Percentiles rank a stretch among this genome's conserved stretches.
These are phyloP conservation scores for Caenorhabditis inopinata DNA, from an alignment of 1,140 invertebrate genomes.

Conservation along the genomic window DNA sequence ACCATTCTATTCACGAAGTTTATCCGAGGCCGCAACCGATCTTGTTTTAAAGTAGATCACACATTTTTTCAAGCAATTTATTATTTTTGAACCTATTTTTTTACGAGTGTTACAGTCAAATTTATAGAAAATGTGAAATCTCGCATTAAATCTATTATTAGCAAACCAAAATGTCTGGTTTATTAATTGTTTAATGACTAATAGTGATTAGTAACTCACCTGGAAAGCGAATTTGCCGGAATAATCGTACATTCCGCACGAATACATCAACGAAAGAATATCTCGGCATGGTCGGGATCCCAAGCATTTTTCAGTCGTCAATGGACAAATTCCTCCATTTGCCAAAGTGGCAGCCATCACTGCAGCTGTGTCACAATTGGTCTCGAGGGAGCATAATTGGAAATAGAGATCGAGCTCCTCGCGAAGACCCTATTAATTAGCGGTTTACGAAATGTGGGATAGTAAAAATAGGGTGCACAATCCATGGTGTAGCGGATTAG, in stretches of 20 bases:
- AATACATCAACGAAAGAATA: conserved; percentile 82
- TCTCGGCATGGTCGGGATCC: conserved; percentile 68
- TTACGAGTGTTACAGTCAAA: too few relatives aligned
- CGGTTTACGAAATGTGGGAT: too few relatives aligned
- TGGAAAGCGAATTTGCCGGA: conserved; percentile 97
- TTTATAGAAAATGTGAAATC: too few relatives aligned
- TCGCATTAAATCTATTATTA: too few relatives aligned
- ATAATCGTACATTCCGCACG: conserved; percentile 92
- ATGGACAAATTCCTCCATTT: conserved; percentile 95
- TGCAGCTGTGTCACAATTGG: conserved; percentile 84
- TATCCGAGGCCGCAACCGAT: too few relatives aligned
- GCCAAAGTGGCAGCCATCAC: conserved; percentile 92
- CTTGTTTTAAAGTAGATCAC: too few relatives aligned
- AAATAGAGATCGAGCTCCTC: conserved; percentile 93
- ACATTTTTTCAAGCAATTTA: too few relatives aligned
- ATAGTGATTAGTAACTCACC: conserved; percentile 65
- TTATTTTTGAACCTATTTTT: too few relatives aligned
- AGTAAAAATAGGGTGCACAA: too few relatives aligned
- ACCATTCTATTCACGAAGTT: too few relatives aligned
- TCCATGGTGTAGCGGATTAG: neutral
- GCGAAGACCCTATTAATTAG: conserved; percentile 71
- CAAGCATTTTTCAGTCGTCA: conserved; percentile 84
- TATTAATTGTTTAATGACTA: neutral
- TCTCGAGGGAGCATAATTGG: conserved; percentile 91
- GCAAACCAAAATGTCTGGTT: too few relatives aligned